These are phyloP conservation scores for Heliconius sara DNA, from an alignment of 2,888 invertebrate species.

Conservation along the genomic window DNA sequence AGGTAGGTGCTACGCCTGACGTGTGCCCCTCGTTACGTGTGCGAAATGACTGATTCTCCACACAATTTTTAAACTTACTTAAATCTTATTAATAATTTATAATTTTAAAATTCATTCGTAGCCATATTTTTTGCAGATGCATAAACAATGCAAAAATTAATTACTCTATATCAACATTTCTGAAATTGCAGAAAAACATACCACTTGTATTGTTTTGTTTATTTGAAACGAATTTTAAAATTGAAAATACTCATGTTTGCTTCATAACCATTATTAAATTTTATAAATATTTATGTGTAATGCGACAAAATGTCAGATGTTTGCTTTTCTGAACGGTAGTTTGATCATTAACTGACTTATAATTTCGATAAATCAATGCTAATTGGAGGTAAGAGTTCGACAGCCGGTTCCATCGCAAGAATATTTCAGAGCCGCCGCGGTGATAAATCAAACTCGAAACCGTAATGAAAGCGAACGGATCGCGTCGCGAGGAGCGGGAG, in stretches of 20 bases:
- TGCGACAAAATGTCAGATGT: neutral
- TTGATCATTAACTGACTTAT: constrained; percentile 44
- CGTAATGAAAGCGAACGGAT: constrained; percentile 85
- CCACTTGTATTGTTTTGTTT: constrained; percentile 25
- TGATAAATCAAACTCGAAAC: constrained; percentile 85
- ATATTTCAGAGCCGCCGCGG: constrained; percentile 81
- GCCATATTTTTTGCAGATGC: neutral
- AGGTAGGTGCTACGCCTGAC: constrained; percentile 68
- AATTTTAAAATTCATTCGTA: neutral
- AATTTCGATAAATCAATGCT: constrained; percentile 77
- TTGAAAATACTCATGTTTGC: neutral
- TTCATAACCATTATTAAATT: constrained; percentile 9
- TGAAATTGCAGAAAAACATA: constrained; percentile 18
- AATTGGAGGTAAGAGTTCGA: constrained; percentile 81
- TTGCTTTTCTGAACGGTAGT: constrained; percentile 17
- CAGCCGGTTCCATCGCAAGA: constrained; percentile 78
- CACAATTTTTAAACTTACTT: constrained; percentile 14
- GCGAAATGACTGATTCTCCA: constrained; percentile 48
- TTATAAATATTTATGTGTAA: neutral
- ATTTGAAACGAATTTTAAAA: constrained; percentile 7
- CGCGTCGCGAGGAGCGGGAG: constrained; percentile 83
- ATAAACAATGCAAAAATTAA: constrained; percentile 23
- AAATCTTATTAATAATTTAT: constrained; percentile 19
- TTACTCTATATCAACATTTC: constrained; percentile 24
- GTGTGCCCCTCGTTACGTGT: constrained; percentile 43